Evolutionary conservation across 2,888 invertebrate species (phyloP).

Genomic region (Ennomos fuscantarius): DNA sequence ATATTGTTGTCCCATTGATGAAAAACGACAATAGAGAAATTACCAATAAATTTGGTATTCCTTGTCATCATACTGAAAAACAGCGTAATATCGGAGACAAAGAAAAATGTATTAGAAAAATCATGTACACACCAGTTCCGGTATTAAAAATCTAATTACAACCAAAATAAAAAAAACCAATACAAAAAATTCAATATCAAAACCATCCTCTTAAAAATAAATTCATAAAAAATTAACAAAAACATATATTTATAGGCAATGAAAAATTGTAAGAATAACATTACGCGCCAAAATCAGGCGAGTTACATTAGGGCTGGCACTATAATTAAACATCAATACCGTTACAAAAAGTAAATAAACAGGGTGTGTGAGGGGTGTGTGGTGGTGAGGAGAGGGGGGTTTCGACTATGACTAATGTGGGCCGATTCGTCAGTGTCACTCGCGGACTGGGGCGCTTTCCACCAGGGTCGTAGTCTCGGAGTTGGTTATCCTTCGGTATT

Average conservation of each 20-base stretch:
- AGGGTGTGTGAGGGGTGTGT: conserved; percentile 77
- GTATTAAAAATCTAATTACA: too few relatives aligned
- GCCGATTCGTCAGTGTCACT: conserved; percentile 89
- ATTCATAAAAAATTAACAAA: conserved; percentile 35
- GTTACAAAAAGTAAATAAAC: conserved; percentile 85
- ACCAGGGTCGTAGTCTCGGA: conserved; percentile 78
- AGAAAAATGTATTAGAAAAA: too few relatives aligned
- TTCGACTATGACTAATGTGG: conserved; percentile 88
- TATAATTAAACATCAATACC: conserved; percentile 85
- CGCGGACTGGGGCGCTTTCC: conserved; percentile 75
- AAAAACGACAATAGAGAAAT: too few relatives aligned
- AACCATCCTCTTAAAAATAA: conserved; percentile 29
- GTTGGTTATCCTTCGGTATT: conserved; percentile 76
- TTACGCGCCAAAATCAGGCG: conserved; percentile 72
- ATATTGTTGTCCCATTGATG: too few relatives aligned
- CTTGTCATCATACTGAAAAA: too few relatives aligned
- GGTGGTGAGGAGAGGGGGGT: conserved; percentile 74
- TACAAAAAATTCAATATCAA: conserved; percentile 19
- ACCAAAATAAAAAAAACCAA: not conserved
- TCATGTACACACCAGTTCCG: too few relatives aligned
- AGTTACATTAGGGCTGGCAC: conserved; percentile 71
- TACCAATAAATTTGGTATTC: too few relatives aligned
- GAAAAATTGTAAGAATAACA: conserved; percentile 74
- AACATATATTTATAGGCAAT: conserved; percentile 54
- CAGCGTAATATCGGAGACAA: too few relatives aligned